These are phyloP conservation scores for Bubo blakistoni DNA, from an alignment of 2,113 vertebrate genomes.

Conservation along the genomic window DNA sequence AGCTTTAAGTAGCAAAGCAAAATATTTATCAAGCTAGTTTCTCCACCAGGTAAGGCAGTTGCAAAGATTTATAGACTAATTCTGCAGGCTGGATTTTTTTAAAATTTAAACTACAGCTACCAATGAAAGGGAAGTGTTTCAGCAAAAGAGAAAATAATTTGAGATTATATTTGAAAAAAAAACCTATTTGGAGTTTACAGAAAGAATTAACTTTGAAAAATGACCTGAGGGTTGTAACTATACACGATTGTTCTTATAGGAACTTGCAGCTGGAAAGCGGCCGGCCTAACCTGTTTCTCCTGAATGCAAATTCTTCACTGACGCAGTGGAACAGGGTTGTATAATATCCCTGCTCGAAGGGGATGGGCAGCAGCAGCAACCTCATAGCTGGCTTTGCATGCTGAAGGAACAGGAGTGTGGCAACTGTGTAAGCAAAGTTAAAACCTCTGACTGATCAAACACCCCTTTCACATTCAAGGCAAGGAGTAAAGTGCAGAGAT, in stretches of 20 bases:
- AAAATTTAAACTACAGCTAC: background rate
- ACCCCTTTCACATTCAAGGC: background rate
- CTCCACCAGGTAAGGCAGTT: background rate
- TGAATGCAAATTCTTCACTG: slow-evolving; percentile 35
- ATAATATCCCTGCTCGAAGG: background rate
- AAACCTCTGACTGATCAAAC: background rate
- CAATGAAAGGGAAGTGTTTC: background rate
- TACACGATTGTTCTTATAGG: slow-evolving; percentile 4
- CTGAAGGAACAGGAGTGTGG: background rate
- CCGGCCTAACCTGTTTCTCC: slow-evolving; percentile 31
- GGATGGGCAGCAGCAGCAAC: background rate
- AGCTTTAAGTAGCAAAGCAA: background rate
- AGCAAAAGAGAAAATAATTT: background rate
- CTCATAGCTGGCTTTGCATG: background rate
- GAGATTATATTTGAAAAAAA: background rate
- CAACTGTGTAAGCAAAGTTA: background rate
- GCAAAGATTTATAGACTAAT: background rate
- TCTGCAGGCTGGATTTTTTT: background rate
- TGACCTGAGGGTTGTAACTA: background rate
- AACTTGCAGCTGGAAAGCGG: background rate
- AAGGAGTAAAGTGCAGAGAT: background rate
- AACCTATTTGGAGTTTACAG: background rate
- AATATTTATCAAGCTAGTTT: background rate
- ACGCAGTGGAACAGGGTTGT: background rate
- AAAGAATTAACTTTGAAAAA: slow-evolving; percentile 20